Base-by-base conservation (phyloP, 2,797 vertebrate species). In the Leptodactylus fallax region DNA sequence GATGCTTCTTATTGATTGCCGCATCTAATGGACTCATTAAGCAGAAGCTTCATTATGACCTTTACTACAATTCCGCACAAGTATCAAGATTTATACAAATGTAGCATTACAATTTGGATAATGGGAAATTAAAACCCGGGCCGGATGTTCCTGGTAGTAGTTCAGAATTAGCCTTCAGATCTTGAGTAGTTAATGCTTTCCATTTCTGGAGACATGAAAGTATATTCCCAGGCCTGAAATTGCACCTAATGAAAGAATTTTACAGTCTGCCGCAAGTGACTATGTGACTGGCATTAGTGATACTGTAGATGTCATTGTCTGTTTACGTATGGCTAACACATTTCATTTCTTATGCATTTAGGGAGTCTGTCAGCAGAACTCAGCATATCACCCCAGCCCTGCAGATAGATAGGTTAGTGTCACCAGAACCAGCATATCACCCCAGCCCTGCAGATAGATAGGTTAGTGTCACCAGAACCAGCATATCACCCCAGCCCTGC, bases 11-110 rank as follows among this genome's bases (percentile, higher is more conserved):
- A 96, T 95, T 91, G 95, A 96, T 94, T 93, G 92, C 90, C 0
- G 0, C 89, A 85, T 92, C 93, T 95, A 95, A 96, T 95, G 95
- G 94, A 93, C 91, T 93, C 93, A 91, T 93, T 91, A 92, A 85
- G 86, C 90, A 90, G 90, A 27, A 55, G 91, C 91, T 93, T 91
- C 90, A 88, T 88, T 0, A 0, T 91, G 92, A 93, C 93, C 93
- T 93, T 91, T 91, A 86, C 80, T 91, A 91, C 63, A 92, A 91
- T 89, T 83, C 87, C 82, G 82, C 76, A 87, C 53, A 82, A 85
- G 56, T 83, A 82, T 55, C 67, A 91, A 87, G 80, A n/a, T 89
- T 67, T 86, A 61, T 36, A 67, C 90, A 87, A 83, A 90, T 61
- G 90, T 67, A 89, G 90, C 91, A 69, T 17, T 77, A 87, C 11